Evolutionary conservation across 1,140 invertebrate species (phyloP), one percentile per base, ranked within the genome.

Genomic region (Dinoponera quadriceps): DNA sequence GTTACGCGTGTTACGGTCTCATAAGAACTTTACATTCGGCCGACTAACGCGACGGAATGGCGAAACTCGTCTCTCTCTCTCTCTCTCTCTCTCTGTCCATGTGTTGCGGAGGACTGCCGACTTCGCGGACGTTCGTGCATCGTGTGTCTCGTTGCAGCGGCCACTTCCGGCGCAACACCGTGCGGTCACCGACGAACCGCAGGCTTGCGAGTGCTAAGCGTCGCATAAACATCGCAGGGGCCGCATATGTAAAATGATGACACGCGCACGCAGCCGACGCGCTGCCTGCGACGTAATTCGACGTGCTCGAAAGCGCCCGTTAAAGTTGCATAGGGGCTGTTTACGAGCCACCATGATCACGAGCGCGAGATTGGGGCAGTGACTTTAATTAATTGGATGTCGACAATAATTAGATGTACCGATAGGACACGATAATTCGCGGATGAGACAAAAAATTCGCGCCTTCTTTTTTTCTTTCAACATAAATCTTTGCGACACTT

Each of bases 21-120:
- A 69, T 80, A 80, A 80, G 75, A 80, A 80, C 71, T 80, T 80
- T 80, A 80, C 33, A 44, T 69, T 29, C 48, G n/a, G 51, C 20
- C 63, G 74, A 20, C 51, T 7, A 33, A 33, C 14, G 74, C n/a
- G 38, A 57, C 49, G 65, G 63, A 44, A 78, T 51, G 65, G 73
- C 22, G 63, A 25, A 25, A 1, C 65, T 44, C 27, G 75, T 71
- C 49, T 9, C 38, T 33, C 29, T 5, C 2, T 5, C 29, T 2
- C 5, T 5, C 29, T 2, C 5, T n/a, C n/a, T n/a, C n/a, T n/a
- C n/a, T n/a, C n/a, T 68, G 72, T 22, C 69, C 29, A 13, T 49
- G 25, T 48, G 22, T 22, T n/a, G n/a, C n/a, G 29, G 16, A 18
- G 22, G 18, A 18, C 27, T 27, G 3, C 22, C 51, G 75, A 78